Conservation (phyloP, 1,140 invertebrate genomes). For the Lordiphosa collinella region DNA sequence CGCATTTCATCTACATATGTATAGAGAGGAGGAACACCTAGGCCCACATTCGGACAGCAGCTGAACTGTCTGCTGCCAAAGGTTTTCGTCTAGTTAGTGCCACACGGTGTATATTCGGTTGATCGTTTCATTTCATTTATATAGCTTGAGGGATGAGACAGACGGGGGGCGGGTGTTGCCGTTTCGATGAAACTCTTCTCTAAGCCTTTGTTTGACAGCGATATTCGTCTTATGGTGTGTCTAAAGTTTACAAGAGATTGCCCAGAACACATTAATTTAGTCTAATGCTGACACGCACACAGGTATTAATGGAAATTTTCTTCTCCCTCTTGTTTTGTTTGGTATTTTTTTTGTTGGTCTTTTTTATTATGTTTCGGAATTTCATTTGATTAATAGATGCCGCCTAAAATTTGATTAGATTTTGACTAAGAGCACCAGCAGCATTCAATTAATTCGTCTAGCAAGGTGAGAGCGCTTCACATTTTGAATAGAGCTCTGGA, state of each 20-base stretch:
- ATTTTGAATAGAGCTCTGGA: no score
- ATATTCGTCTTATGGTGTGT: conserved; percentile 3
- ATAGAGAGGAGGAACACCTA: conserved; percentile 11
- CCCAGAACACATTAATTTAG: conserved; percentile 49
- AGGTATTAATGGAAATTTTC: conserved; percentile 44
- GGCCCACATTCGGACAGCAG: conserved; percentile 8
- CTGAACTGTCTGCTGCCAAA: conserved; percentile 28
- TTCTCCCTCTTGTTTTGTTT: conserved; percentile 10
- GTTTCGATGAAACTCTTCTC: conserved; percentile 15
- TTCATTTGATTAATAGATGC: conserved; percentile 47
- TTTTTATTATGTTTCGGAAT: conserved; percentile 23
- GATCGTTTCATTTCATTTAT: neutral
- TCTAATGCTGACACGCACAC: conserved; percentile 50
- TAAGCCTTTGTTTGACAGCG: no score
- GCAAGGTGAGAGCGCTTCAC: neutral
- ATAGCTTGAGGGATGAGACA: neutral
- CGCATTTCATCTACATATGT: conserved; percentile 22
- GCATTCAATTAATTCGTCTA: conserved; percentile 33
- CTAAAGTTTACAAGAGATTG: conserved; percentile 44
- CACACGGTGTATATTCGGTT: conserved; percentile 1
- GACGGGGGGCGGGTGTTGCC: conserved; percentile 1
- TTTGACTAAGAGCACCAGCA: conserved; percentile 20
- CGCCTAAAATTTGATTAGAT: conserved; percentile 42
- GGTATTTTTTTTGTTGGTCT: conserved; percentile 10
- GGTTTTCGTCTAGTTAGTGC: conserved; percentile 13